Base-by-base conservation (phyloP, 2,797 vertebrate species). In the Ptychadena robeensis region DNA sequence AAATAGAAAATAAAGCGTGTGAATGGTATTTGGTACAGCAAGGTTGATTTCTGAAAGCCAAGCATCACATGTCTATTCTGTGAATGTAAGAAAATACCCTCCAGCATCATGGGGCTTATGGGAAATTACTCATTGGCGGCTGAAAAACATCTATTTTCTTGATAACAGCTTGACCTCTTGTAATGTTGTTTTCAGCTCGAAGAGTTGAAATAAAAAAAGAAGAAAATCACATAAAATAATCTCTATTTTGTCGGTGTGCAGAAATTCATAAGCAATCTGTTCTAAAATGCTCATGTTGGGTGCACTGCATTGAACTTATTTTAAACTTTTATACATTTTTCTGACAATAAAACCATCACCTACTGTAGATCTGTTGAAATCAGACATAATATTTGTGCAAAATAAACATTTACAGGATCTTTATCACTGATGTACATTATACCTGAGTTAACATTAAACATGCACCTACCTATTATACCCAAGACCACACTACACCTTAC, bases 141-240 rank as follows among this genome's bases (percentile, higher is more conserved):
- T 18, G 27, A 75, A 75, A 75, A 75, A 75, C 73, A 75, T 75
- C 59, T 64, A 64, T 75, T 75, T 75, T 75, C 53, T 64, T 75
- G 73, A 75, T 75, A 75, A 75, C 73, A 37, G 73, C 34, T 75
- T 75, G 73, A 75, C 73, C 73, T 75, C 73, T 75, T 75, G 35
- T 75, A 75, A 75, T 37, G 57, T 53, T 75, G 59, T 75, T 75
- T 75, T 64, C 73, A 75, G 59, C 73, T 75, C 64, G 59, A 75
- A 64, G 73, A 75, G 63, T 37, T 75, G 57, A n/a, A 75, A 75
- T 64, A 75, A 38, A 75, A 73, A 75, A 64, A 64, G n/a, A 59
- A 59, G 35, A 61, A 61, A 74, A 74, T 57, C 59, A 74, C 35
- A 59, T 75, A 53, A 75, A 40, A 59, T 40, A 38, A 28, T 25